Evolutionary conservation across 2,113 vertebrate genomes (phyloP).

Genomic region (Cathartes aura): DNA sequence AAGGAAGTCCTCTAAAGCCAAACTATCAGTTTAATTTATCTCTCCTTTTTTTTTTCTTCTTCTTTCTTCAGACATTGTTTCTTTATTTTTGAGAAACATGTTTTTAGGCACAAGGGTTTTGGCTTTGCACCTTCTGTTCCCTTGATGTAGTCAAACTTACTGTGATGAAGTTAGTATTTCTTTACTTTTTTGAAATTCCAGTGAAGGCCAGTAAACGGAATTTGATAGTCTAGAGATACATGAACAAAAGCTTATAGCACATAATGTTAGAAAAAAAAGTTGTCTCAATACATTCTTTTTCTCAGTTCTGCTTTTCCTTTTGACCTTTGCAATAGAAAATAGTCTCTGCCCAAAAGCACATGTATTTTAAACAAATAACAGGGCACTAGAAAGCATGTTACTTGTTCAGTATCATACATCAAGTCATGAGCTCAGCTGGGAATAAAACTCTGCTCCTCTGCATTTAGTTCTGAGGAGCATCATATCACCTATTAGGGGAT

Average conservation of each 20-base stretch:
- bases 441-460: neutral
- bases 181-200: neutral
- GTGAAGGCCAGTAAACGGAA: neutral
- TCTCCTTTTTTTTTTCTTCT: neutral
- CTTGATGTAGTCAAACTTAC: neutral
- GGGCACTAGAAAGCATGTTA: neutral
- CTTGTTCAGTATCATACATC: neutral
- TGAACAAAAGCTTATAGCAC: neutral
- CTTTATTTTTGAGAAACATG: neutral
- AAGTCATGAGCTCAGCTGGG: neutral
- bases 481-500: neutral
- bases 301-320: neutral
- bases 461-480: neutral
- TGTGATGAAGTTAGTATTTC: neutral
- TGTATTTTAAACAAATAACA: neutral
- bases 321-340: neutral
- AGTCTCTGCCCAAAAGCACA: neutral
- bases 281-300: neutral
- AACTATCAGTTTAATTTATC: neutral
- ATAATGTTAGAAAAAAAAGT: neutral
- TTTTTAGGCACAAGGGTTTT: neutral
- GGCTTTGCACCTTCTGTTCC: neutral
- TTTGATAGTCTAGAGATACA: neutral
- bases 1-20: neutral
- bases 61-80: neutral